Evolutionary conservation across 2,797 vertebrate species (phyloP).

Genomic region (Acrossocheilus wenchowensis): DNA sequence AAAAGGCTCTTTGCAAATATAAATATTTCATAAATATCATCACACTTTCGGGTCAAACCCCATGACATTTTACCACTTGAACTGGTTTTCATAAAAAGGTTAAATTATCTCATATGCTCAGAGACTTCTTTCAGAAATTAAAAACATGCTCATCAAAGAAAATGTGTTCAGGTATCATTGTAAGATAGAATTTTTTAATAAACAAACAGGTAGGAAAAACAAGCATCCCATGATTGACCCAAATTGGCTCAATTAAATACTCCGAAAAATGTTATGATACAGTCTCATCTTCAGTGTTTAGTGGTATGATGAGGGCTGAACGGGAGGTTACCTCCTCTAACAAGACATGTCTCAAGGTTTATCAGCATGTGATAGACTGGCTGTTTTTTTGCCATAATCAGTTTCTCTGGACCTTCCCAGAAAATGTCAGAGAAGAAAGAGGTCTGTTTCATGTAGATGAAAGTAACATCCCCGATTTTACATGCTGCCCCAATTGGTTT

Average conservation of each 20-base stretch:
- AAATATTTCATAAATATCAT: background rate
- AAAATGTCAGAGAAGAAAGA: slow-evolving; percentile 74
- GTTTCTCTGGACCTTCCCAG: slow-evolving; percentile 69
- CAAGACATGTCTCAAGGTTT: slow-evolving; percentile 61
- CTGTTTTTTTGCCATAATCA: slow-evolving; percentile 69
- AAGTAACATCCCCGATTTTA: slow-evolving; percentile 70
- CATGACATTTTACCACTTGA: background rate
- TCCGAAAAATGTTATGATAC: background rate
- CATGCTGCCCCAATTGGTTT: slow-evolving; percentile 75
- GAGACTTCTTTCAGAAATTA: background rate
- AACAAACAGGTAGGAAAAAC: background rate
- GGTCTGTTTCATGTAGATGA: slow-evolving; percentile 73
- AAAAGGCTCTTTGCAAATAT: background rate
- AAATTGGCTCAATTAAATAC: background rate
- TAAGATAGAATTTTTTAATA: background rate
- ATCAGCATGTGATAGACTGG: slow-evolving; percentile 73
- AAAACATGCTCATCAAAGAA: no score
- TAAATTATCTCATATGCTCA: background rate
- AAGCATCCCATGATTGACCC: background rate
- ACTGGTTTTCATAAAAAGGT: background rate
- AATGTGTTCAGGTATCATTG: background rate
- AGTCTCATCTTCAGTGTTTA: background rate
- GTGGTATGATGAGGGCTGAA: background rate
- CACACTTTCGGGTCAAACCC: background rate
- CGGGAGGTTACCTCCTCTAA: slow-evolving; percentile 45